phyloP scores from a whole-genome alignment of 2,888 invertebrate genomes.

The Tetrapedia diversipes region DNA sequence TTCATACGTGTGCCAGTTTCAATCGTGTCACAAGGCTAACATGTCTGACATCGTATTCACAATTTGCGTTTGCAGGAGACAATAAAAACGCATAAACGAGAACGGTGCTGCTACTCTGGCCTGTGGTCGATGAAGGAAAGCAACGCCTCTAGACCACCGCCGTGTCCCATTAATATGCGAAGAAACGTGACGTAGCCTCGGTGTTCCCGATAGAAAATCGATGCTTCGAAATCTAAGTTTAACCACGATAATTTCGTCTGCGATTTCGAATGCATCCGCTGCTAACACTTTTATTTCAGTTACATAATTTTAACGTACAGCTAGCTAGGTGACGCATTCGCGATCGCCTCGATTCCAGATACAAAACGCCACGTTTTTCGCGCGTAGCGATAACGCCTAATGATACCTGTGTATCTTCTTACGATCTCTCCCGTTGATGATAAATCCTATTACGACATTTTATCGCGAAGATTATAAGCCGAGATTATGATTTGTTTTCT shows the following conservation, averaged over 20 bases:
- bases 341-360: slow-evolving; percentile 3
- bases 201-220: slow-evolving; percentile 58
- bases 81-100: slow-evolving; percentile 22
- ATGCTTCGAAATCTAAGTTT: slow-evolving; percentile 53
- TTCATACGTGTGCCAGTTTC: slow-evolving; percentile 31
- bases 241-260: slow-evolving; percentile 45
- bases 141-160: slow-evolving; percentile 24
- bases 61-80: not conserved
- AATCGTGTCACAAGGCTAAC: slow-evolving; percentile 38
- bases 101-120: not conserved
- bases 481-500: no score
- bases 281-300: slow-evolving; percentile 26
- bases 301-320: slow-evolving; percentile 28
- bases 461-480: not conserved
- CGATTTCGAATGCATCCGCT: slow-evolving; percentile 38
- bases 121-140: not conserved
- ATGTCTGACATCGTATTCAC: slow-evolving; percentile 27
- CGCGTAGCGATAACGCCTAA: not conserved
- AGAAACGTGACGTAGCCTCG: slow-evolving; percentile 43
- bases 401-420: not conserved
- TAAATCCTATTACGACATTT: not conserved
- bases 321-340: slow-evolving; percentile 33
- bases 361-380: not conserved
- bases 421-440: not conserved
- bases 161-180: slow-evolving; percentile 32